Evolutionary conservation across 2,797 vertebrate species (phyloP), one percentile per base, ranked within the genome.

Genomic region (Periophthalmus magnuspinnatus): DNA sequence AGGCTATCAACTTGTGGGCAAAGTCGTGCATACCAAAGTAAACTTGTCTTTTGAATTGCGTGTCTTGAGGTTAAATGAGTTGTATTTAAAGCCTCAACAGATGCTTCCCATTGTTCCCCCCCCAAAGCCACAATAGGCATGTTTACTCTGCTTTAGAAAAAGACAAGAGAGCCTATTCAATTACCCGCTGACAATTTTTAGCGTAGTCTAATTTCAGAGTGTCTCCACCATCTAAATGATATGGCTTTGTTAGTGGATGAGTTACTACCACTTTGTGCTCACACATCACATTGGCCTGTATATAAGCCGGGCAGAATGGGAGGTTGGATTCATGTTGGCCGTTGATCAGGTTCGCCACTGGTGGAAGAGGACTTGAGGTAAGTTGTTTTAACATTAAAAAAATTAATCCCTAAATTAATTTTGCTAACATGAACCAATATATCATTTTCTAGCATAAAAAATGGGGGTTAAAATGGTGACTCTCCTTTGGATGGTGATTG

Each of bases 51-150:
- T 33, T n/a, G 17, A 50, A n/a, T 52, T 50, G 17, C 47, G 17
- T 28, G 61, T 45, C 38, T 45, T 63, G 61, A 63, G 61, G 41
- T 63, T 63, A 16, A 63, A 28, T 69, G 28, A 69, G 41, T 48
- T 68, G 50, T 77, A 86, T 82, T 84, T 84, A 79, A 81, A 81
- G 69, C 66, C 65, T 50, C 58, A 65, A n/a, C 4, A 9, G 58
- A 79, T 80, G 70, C 60, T 72, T 73, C 38, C 72, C 56, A 84
- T 86, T 87, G 88, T 88, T 88, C 10, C 47, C 57, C n/a, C 74
- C 69, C 60, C 54, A 66, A 70, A 77, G 74, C 85, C 85, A 80
- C 86, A 83, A 86, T 81, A 72, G 73, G 77, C 75, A 79, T 82
- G 78, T 86, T 88, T 87, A 74, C 70, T 63, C 47, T 65, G 10